phyloP scores from a whole-genome alignment of 2,888 invertebrate species.

The Drosophila monieri region DNA sequence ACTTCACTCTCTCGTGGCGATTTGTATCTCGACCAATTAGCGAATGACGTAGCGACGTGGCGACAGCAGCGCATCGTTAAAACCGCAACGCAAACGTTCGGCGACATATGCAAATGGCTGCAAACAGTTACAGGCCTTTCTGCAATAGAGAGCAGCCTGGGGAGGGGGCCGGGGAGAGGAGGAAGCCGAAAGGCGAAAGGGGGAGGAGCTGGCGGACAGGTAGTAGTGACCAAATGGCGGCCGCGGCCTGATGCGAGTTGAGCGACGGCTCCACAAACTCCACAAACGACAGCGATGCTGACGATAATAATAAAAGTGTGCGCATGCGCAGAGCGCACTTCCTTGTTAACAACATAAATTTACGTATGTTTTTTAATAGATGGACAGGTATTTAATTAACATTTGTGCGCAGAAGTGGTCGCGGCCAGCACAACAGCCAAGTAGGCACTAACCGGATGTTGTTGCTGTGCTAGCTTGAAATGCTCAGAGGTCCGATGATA shows the following conservation, averaged over 20 bases:
- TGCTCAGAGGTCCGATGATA: constrained; percentile 13
- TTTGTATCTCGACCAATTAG: constrained; percentile 74
- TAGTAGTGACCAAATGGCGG: constrained; percentile 55
- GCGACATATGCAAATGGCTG: constrained; percentile 70
- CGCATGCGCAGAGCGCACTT: constrained; percentile 74
- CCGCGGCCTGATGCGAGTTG: constrained; percentile 42
- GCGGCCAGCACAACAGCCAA: constrained; percentile 16
- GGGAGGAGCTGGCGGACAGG: constrained; percentile 14
- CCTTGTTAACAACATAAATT: constrained; percentile 79
- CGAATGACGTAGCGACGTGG: constrained; percentile 73
- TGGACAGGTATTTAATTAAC: constrained; percentile 78
- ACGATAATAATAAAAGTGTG: constrained; percentile 77
- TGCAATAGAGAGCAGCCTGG: constrained; percentile 9
- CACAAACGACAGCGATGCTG: constrained; percentile 34
- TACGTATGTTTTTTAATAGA: constrained; percentile 75
- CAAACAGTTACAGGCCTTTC: constrained; percentile 39
- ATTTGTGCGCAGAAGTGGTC: constrained; percentile 53
- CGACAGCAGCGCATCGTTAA: constrained; percentile 63
- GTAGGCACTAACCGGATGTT: constrained; percentile 63
- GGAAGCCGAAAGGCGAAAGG: not conserved
- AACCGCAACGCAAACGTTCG: constrained; percentile 49
- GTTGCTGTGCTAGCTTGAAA: constrained; percentile 21
- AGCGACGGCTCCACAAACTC: constrained; percentile 46
- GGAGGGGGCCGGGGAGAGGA: not conserved
- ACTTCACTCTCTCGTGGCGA: constrained; percentile 57